Percentiles rank a stretch among this genome's conserved stretches.
Evolutionary conservation across 2,888 invertebrate species (phyloP).

Genomic region (Callosobruchus maculatus): DNA sequence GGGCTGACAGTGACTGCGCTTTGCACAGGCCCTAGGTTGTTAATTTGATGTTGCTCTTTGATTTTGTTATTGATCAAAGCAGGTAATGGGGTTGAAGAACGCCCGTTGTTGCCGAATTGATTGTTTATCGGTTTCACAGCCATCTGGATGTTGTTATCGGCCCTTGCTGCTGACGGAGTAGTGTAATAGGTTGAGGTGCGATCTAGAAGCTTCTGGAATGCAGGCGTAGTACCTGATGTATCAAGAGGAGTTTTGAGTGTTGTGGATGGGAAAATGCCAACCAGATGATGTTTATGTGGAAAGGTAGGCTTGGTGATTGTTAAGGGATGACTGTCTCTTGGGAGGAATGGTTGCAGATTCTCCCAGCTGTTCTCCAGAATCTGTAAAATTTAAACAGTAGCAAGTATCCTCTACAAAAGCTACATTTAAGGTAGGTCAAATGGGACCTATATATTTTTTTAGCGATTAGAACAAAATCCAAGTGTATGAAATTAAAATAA

Average conservation of each 20-base stretch:
- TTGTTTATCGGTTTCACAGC: neutral
- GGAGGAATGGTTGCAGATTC: conserved; percentile 4
- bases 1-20: neutral
- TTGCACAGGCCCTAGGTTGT: neutral
- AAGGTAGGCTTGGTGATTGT: neutral
- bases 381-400: conserved; percentile 1
- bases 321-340: neutral
- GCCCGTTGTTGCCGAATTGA: neutral
- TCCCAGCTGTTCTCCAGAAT: conserved; percentile 14
- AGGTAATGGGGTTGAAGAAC: neutral
- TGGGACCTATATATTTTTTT: too few relatives aligned
- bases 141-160: neutral
- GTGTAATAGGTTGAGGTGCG: neutral
- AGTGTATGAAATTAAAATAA: too few relatives aligned
- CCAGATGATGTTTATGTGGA: neutral
- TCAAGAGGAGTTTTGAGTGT: neutral
- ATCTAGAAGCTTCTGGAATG: too few relatives aligned
- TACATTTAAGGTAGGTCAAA: too few relatives aligned
- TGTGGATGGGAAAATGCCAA: neutral
- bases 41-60: too few relatives aligned
- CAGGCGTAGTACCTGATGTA: neutral
- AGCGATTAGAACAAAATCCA: too few relatives aligned
- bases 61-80: neutral
- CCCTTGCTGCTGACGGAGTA: neutral
- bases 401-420: too few relatives aligned